Conservation (phyloP, 2,797 vertebrate species). For the Poeciliopsis paucimaculata region DNA sequence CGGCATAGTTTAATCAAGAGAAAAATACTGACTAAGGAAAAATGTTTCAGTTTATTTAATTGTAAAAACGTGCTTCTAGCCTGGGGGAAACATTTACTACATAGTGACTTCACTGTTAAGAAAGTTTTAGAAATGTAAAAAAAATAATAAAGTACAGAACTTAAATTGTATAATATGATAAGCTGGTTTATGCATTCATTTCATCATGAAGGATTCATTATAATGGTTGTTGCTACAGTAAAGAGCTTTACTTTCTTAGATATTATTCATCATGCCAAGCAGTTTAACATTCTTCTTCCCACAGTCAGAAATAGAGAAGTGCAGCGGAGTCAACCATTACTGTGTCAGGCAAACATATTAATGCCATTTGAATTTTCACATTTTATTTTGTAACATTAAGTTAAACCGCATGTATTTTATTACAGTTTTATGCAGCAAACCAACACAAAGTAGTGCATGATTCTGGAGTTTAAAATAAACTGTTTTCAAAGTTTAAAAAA, state of each 20-base stretch:
- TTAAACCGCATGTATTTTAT: neutral
- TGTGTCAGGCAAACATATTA: neutral
- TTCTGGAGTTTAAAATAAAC: neutral
- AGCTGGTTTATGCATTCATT: neutral
- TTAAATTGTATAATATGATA: neutral
- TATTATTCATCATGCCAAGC: neutral
- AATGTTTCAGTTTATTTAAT: neutral
- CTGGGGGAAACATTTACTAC: neutral
- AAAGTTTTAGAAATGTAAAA: no score
- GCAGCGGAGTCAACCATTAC: neutral
- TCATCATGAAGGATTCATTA: neutral
- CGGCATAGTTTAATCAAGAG: neutral
- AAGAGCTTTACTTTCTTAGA: neutral
- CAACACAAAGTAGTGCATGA: neutral
- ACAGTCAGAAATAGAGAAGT: neutral
- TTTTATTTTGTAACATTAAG: neutral
- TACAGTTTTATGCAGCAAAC: neutral
- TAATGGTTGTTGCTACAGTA: neutral
- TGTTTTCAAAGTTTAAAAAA: neutral
- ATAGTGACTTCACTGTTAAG: neutral
- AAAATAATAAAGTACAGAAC: neutral
- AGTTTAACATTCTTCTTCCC: neutral
- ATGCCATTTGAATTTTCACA: neutral
- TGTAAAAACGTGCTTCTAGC: neutral
- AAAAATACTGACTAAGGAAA: constrained; percentile 5